These are phyloP conservation scores for Tachysurus fulvidraco DNA, from an alignment of 2,113 vertebrate genomes.

Conservation along the genomic window DNA sequence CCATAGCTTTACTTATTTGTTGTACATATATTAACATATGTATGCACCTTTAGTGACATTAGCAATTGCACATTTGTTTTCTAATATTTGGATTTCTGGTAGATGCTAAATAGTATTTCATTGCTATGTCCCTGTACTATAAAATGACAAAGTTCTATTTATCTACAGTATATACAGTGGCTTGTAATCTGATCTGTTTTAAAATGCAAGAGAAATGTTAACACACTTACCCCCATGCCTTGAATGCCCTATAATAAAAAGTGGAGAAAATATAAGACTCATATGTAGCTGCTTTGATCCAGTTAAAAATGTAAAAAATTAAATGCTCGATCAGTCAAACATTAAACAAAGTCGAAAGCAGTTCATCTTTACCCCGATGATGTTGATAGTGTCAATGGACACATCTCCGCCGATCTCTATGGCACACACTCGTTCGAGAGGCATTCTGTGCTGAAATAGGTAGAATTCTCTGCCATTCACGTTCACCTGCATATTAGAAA, in stretches of 20 bases:
- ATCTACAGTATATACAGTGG: no score
- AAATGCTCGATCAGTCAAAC: neutral
- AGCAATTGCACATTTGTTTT: no score
- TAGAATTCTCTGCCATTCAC: conserved; percentile 75
- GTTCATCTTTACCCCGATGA: conserved; percentile 70
- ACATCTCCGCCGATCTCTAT: conserved; percentile 77
- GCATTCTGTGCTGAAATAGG: conserved; percentile 73
- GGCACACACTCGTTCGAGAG: conserved; percentile 69
- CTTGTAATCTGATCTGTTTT: no score
- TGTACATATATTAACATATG: no score
- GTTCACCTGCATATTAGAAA: conserved; percentile 66
- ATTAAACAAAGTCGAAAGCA: neutral
- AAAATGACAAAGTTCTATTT: no score
- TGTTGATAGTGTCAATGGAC: conserved; percentile 73
- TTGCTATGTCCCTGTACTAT: no score
- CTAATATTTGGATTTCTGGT: no score
- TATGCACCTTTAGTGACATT: no score
- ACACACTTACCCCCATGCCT: conserved; percentile 40
- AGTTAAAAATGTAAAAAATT: no score
- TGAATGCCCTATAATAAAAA: conserved; percentile 38
- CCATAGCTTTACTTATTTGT: no score
- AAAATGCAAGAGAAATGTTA: neutral
- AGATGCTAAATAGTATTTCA: no score
- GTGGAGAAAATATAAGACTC: neutral
- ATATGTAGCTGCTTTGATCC: neutral